Conservation (phyloP, 2,888 invertebrate genomes). For the Plebejus melissa region DNA sequence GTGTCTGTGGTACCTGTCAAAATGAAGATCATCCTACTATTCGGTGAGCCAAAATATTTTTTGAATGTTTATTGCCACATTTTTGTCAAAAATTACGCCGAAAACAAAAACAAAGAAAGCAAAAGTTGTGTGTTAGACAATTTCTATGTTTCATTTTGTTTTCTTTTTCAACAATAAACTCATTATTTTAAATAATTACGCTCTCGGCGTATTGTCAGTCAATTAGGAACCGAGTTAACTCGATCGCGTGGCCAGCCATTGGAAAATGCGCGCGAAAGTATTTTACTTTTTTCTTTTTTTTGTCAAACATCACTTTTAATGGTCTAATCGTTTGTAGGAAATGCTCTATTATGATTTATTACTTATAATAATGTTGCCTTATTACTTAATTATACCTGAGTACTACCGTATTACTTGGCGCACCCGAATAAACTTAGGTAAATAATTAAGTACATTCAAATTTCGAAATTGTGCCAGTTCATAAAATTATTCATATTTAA, state of each 20-base stretch:
- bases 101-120: conserved; percentile 10
- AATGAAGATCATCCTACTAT: conserved; percentile 60
- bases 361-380: background rate
- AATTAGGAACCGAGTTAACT: conserved; percentile 34
- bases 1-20: conserved; percentile 52
- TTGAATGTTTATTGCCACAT: background rate
- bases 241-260: conserved; percentile 37
- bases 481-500: background rate
- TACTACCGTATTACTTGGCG: background rate
- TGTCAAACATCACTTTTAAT: conserved; percentile 21
- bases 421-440: background rate
- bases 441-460: background rate
- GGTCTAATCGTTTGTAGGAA: conserved; percentile 18
- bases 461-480: background rate
- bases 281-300: conserved; percentile 30
- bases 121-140: background rate
- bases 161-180: conserved; percentile 9
- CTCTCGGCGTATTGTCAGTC: conserved; percentile 32
- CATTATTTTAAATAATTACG: conserved; percentile 20
- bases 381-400: background rate
- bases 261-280: conserved; percentile 42
- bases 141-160: conserved; percentile 3
- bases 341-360: conserved; percentile 8
- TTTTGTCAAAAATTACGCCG: background rate
- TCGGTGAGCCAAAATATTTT: conserved; percentile 55